Base-by-base conservation (phyloP, 2,888 invertebrate genomes). In the Agrotis clavis region DNA sequence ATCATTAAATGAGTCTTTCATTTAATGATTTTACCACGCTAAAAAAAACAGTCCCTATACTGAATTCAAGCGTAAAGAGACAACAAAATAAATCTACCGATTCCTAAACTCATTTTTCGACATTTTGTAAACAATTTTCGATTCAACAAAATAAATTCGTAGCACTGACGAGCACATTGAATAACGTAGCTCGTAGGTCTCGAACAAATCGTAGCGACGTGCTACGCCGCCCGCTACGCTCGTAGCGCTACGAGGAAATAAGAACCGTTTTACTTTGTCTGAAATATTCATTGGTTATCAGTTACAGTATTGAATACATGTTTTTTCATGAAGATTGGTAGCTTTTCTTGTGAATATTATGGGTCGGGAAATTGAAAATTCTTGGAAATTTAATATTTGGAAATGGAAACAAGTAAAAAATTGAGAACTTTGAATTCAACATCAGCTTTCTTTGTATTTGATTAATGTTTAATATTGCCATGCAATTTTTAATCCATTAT, bases 211-310 rank as follows among this genome's bases (percentile, higher is more conserved):
- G 83, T 74, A 75, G 83, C 69, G 69, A 78, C 80, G 79, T 74
- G 82, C 82, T 84, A 81, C 84, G 66, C 73, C 35, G 67, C 77
- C 4, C 18, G 77, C 80, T 59, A 65, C 73, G 59, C 19, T 63
- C 81, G 82, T 83, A 81, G 73, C 71, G 81, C 79, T 83, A 70
- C 72, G 76, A 64, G 60, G 30, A 69, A 66, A 67, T 69, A 67
- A 57, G 54, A 62, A 50, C 21, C 48, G 60, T 13, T 48, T 53
- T 48, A 65, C 62, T 70, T 68, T 57, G 50, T 48, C 18, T 77
- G 61, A 82, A 80, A 74, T 82, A 83, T 83, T 82, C 77, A 83
- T 83, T 68, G 80, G 66, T 67, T 72, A 66, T 83, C 83, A 62
- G 74, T 69, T 47, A 69, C 63, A 66, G 64, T 61, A 67, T 73